A percentile compares a stretch with the other conserved stretches of the same genome.
These are phyloP conservation scores for Natrix natrix DNA, from an alignment of 2,797 vertebrate genomes.

Conservation along the genomic window DNA sequence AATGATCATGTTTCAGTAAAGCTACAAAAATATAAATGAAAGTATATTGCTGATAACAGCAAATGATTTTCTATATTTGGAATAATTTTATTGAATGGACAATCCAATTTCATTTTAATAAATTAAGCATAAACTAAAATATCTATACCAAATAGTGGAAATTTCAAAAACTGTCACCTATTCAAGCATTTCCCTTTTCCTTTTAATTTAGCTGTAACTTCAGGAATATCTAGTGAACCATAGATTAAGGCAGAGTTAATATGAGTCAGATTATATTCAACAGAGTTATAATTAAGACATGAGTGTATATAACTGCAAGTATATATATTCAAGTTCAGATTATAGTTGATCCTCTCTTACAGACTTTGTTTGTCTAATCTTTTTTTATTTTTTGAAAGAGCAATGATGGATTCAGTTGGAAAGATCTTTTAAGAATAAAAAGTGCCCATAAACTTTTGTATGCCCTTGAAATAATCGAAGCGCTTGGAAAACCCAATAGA, in stretches of 20 bases:
- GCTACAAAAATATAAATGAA: not conserved
- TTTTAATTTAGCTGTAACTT: not conserved
- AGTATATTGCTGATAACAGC: not conserved
- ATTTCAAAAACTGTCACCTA: not conserved
- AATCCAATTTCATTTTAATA: not conserved
- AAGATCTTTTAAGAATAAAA: constrained; percentile 94
- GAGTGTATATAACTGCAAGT: not conserved
- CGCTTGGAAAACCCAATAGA: constrained; percentile 94
- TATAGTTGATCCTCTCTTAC: not conserved
- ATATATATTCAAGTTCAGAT: not conserved
- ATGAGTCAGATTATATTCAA: not conserved
- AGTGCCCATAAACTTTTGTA: constrained; percentile 97
- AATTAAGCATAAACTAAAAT: not conserved
- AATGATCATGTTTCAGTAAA: not conserved
- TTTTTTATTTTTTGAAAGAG: constrained; percentile 70
- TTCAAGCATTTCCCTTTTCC: not conserved
- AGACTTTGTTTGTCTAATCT: not conserved
- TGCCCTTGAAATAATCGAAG: constrained; percentile 97
- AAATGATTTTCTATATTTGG: not conserved
- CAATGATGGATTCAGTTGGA: constrained; percentile 91
- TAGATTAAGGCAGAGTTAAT: not conserved
- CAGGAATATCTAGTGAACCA: not conserved
- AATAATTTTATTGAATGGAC: not conserved
- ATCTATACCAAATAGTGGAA: not conserved
- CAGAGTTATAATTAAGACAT: not conserved